A percentile compares a stretch with the other conserved stretches of the same genome.
These are phyloP conservation scores for Nymphicus hollandicus DNA, from an alignment of 2,113 vertebrate species.

Conservation along the genomic window DNA sequence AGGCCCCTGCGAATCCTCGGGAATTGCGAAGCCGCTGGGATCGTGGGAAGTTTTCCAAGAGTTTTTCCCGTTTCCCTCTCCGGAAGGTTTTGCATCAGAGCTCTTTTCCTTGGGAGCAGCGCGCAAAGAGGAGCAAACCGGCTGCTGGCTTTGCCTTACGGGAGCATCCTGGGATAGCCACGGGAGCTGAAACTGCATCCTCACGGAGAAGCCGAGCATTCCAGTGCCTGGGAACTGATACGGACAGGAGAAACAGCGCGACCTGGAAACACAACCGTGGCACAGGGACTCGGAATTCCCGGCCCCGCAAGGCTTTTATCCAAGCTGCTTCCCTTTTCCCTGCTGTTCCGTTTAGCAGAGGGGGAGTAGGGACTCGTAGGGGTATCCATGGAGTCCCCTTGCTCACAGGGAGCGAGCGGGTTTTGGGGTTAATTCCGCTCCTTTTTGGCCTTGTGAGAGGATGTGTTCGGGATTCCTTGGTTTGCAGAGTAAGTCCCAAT, in stretches of 20 bases:
- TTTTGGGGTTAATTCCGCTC: neutral
- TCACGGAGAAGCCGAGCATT: neutral
- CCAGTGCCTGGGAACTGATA: neutral
- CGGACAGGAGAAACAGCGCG: neutral
- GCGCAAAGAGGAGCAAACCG: neutral
- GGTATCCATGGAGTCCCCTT: neutral
- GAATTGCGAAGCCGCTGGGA: conserved; percentile 29
- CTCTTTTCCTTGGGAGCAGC: neutral
- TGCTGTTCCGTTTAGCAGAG: neutral
- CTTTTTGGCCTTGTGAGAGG: neutral
- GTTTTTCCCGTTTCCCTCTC: neutral
- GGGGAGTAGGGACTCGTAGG: neutral
- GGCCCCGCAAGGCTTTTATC: neutral
- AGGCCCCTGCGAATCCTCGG: conserved; percentile 25
- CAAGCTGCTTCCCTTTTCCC: neutral
- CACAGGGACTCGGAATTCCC: neutral
- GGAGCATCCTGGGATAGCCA: conserved; percentile 33
- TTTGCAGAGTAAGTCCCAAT: neutral
- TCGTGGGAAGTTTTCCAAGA: conserved; percentile 37
- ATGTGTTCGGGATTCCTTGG: neutral
- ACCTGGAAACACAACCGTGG: neutral
- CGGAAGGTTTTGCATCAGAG: conserved; percentile 18
- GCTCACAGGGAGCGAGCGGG: neutral
- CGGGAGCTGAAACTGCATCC: conserved; percentile 17
- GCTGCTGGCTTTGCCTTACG: neutral